Conservation (phyloP, 2,797 vertebrate species). For the Hephaestus fuliginosus region DNA sequence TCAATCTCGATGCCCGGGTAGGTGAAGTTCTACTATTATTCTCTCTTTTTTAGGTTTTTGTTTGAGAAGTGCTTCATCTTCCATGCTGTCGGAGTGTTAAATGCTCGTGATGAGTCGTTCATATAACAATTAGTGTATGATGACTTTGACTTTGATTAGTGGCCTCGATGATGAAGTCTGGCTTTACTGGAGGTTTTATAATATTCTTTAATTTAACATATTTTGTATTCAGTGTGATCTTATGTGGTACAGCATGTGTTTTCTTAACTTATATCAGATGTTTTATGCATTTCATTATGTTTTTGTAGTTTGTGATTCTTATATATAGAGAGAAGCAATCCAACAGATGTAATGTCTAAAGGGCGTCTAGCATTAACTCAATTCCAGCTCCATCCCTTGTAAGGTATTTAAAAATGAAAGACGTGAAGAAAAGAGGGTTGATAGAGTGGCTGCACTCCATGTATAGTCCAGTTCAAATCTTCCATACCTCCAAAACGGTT, state of each 20-base stretch:
- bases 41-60: neutral
- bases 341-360: neutral
- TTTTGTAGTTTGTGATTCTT: neutral
- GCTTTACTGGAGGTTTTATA: neutral
- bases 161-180: neutral
- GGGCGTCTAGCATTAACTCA: neutral
- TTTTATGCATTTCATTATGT: neutral
- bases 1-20: slow-evolving; percentile 93
- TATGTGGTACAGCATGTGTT: neutral
- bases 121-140: neutral
- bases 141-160: neutral
- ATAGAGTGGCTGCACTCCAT: too few relatives aligned
- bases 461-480: too few relatives aligned
- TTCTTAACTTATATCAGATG: neutral
- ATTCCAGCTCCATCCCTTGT: neutral
- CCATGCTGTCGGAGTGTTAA: neutral
- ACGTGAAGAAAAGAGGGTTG: too few relatives aligned
- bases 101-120: neutral
- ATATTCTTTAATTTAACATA: neutral
- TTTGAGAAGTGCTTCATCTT: neutral
- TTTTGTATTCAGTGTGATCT: neutral
- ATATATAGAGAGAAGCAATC: too few relatives aligned
- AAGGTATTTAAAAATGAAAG: neutral
- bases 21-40: slow-evolving; percentile 22
- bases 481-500: too few relatives aligned